Conservation (phyloP, 35 echinoderm and acorn worm genomes). For the Ophiothrix spiculata region DNA sequence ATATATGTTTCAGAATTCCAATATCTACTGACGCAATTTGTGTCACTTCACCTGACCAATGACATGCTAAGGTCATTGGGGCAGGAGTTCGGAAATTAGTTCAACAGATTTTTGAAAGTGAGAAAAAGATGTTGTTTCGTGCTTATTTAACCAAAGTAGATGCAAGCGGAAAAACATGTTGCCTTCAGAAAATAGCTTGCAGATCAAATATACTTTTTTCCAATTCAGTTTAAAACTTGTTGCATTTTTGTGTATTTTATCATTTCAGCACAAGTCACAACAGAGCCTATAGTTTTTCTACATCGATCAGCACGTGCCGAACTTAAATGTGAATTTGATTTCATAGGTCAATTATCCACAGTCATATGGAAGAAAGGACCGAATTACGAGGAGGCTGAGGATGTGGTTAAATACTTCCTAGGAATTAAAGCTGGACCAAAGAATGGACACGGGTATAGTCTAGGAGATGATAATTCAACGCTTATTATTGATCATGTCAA, state of each 20-base stretch:
- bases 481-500: neutral
- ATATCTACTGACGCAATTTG: no score
- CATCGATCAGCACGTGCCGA: neutral
- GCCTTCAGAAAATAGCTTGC: neutral
- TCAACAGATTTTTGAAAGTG: neutral
- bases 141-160: no score
- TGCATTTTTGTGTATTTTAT: neutral
- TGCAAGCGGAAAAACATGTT: neutral
- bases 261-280: neutral
- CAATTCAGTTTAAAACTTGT: neutral
- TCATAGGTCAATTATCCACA: neutral
- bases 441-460: neutral
- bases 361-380: slow-evolving; percentile 1
- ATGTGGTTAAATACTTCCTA: neutral
- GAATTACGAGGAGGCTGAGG: neutral
- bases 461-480: neutral
- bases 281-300: neutral
- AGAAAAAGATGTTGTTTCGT: no score
- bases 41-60: no score
- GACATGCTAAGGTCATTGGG: no score
- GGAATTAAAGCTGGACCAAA: neutral
- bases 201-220: neutral
- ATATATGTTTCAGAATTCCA: no score
- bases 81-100: neutral
- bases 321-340: neutral